phyloP scores from a whole-genome alignment of 1,140 invertebrate genomes.

The Nixonia krombeini region DNA sequence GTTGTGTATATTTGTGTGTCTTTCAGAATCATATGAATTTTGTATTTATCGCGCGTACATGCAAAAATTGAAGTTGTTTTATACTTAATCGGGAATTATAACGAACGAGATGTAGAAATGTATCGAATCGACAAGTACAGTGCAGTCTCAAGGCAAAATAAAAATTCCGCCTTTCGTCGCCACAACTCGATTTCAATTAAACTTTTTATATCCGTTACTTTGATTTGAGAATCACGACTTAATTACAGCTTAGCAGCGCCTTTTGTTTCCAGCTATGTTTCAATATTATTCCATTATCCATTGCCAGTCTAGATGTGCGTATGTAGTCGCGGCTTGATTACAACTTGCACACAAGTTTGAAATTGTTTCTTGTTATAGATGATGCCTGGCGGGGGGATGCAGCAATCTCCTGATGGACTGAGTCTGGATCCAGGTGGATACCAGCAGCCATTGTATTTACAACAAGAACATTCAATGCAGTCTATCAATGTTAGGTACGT shows the following conservation, averaged over 20 bases:
- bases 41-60: too few species aligned
- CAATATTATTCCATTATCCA: constrained; percentile 25
- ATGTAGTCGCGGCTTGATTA: constrained; percentile 20
- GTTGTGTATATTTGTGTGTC: too few species aligned
- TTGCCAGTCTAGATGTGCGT: not conserved
- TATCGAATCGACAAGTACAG: too few species aligned
- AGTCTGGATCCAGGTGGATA: constrained; percentile 78
- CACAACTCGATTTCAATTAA: not conserved
- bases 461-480: constrained; percentile 71
- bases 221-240: constrained; percentile 9
- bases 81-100: too few species aligned
- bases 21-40: too few species aligned
- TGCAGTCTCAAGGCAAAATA: too few species aligned
- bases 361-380: constrained; percentile 58
- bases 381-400: constrained; percentile 75
- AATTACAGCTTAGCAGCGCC: constrained; percentile 5
- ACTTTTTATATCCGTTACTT: constrained; percentile 5
- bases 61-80: too few species aligned
- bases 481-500: constrained; percentile 66
- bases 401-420: constrained; percentile 78
- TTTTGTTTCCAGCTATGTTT: constrained; percentile 17
- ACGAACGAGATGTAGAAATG: too few species aligned
- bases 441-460: constrained; percentile 79
- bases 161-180: not conserved
- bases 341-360: constrained; percentile 14